These are phyloP conservation scores for Pomatorhinus ruficollis DNA, from an alignment of 2,113 vertebrate species.

Conservation along the genomic window DNA sequence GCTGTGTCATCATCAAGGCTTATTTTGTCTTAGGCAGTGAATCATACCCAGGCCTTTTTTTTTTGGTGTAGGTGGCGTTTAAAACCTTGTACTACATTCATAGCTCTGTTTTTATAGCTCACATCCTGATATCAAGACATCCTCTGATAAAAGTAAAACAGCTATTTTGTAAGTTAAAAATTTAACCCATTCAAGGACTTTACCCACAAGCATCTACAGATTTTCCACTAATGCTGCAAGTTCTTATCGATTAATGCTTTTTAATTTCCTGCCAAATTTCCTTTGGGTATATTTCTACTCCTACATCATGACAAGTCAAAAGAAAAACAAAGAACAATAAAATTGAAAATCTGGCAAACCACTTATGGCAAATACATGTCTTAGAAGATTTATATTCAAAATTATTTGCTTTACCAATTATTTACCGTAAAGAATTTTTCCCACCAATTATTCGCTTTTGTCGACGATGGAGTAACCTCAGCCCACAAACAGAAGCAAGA, in stretches of 20 bases:
- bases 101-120: neutral
- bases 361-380: neutral
- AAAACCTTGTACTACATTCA: neutral
- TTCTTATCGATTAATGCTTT: neutral
- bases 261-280: neutral
- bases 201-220: neutral
- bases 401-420: neutral
- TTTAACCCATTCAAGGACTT: neutral
- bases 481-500: slow-evolving; percentile 83
- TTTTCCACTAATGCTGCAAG: neutral
- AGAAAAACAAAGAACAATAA: neutral
- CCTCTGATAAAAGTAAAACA: neutral
- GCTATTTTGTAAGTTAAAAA: neutral
- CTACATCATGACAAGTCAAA: neutral
- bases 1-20: neutral
- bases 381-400: neutral
- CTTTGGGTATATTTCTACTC: neutral
- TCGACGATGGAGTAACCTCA: slow-evolving; percentile 85
- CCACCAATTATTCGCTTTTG: slow-evolving; percentile 96
- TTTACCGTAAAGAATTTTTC: slow-evolving; percentile 94
- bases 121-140: neutral
- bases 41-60: neutral
- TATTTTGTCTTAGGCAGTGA: neutral
- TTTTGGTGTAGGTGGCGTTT: neutral
- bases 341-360: neutral